phyloP scores from a whole-genome alignment of 1,140 invertebrate species.

The Sesamia nonagrioides region DNA sequence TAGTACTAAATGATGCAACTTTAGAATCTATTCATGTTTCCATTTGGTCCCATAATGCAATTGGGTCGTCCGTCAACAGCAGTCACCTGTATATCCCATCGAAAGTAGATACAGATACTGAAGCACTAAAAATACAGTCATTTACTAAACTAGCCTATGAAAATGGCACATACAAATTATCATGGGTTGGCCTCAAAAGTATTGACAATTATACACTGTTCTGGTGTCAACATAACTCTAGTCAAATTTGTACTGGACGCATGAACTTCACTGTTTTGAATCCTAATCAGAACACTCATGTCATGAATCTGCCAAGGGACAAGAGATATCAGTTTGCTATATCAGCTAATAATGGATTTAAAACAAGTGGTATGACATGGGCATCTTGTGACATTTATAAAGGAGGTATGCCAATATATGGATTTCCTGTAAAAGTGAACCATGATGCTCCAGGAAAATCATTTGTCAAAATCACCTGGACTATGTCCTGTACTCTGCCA shows the following conservation, averaged over 20 bases:
- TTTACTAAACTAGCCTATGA: conserved; percentile 90
- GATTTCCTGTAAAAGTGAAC: conserved; percentile 89
- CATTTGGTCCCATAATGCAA: conserved; percentile 88
- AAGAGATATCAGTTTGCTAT: conserved; percentile 90
- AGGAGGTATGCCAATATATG: conserved; percentile 90
- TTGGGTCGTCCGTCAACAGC: conserved; percentile 87
- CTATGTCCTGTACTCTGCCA: conserved; percentile 91
- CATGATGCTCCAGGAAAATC: conserved; percentile 88
- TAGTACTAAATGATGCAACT: conserved; percentile 69
- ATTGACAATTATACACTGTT: conserved; percentile 91
- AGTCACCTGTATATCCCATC: conserved; percentile 89
- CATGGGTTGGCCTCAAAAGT: conserved; percentile 89
- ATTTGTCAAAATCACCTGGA: conserved; percentile 90
- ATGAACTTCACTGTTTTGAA: conserved; percentile 77
- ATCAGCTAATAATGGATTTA: conserved; percentile 89
- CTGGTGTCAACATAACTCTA: conserved; percentile 89
- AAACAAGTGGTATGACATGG: conserved; percentile 93
- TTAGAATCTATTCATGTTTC: conserved; percentile 72
- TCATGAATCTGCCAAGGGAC: conserved; percentile 77
- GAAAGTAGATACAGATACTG: conserved; percentile 86
- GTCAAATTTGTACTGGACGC: conserved; percentile 73
- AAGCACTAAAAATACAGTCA: conserved; percentile 89
- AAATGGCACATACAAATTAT: conserved; percentile 90
- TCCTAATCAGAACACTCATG: conserved; percentile 70
- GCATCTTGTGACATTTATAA: conserved; percentile 92